phyloP scores from a whole-genome alignment of 1,140 invertebrate genomes.

The Acyrthosiphon pisum region DNA sequence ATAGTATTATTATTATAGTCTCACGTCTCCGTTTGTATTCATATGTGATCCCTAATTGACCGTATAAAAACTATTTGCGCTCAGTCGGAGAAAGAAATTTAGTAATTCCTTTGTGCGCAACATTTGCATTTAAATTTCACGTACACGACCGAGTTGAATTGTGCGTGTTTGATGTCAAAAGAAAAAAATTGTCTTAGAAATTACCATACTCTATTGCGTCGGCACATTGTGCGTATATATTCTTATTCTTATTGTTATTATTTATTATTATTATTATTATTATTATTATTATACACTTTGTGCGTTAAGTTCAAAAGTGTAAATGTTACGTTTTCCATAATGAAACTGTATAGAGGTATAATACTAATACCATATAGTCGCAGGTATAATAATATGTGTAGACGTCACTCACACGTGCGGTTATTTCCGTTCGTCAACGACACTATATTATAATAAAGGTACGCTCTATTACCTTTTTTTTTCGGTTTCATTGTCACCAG shows the following conservation, averaged over 20 bases:
- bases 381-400: constrained; percentile 19
- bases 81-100: background rate
- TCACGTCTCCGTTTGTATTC: background rate
- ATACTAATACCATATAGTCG: background rate
- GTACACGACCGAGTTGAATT: constrained; percentile 5
- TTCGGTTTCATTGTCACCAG: background rate
- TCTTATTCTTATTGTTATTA: background rate
- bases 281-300: too few relatives aligned
- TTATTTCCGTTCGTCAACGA: background rate
- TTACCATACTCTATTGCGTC: constrained; percentile 20
- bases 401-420: constrained; percentile 35
- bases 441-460: background rate
- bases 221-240: background rate
- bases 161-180: background rate
- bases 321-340: constrained; percentile 14
- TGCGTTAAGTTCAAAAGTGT: constrained; percentile 24
- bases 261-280: background rate
- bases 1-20: background rate
- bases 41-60: background rate
- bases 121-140: constrained; percentile 37
- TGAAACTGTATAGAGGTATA: background rate
- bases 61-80: background rate
- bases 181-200: constrained; percentile 20
- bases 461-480: background rate
- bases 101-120: background rate